A percentile compares a stretch with the other conserved stretches of the same genome.
phyloP scores from a whole-genome alignment of 2,888 invertebrate species.

The Heliconius ethilla region DNA sequence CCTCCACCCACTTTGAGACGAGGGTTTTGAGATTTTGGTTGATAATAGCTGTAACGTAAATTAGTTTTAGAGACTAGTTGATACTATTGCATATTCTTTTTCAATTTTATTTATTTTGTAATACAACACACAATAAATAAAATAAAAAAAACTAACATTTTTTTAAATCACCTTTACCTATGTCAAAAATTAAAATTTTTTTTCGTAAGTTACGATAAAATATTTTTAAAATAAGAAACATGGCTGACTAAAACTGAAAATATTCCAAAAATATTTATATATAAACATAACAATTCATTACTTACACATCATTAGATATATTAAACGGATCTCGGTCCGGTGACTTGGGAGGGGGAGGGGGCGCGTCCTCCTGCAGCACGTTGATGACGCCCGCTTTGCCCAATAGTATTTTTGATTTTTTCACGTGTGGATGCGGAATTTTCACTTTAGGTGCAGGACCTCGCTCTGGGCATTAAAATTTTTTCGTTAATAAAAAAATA shows the following conservation, averaged over 20 bases:
- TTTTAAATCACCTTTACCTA: too few relatives aligned
- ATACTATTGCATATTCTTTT: background rate
- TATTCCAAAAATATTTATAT: background rate
- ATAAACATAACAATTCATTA: conserved; percentile 37
- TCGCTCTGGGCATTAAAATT: conserved; percentile 77
- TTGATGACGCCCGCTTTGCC: conserved; percentile 98
- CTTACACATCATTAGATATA: conserved; percentile 97
- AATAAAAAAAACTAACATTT: too few relatives aligned
- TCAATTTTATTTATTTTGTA: too few relatives aligned
- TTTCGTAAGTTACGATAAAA: too few relatives aligned
- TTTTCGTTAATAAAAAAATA: too few relatives aligned
- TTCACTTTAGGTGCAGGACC: conserved; percentile 93
- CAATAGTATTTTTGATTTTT: conserved; percentile 94
- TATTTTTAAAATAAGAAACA: too few relatives aligned
- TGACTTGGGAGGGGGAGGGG: conserved; percentile 94
- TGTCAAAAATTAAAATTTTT: too few relatives aligned
- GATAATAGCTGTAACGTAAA: conserved; percentile 87
- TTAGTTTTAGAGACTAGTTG: background rate
- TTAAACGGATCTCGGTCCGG: conserved; percentile 98
- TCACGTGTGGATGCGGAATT: conserved; percentile 96
- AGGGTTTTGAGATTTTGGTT: conserved; percentile 92
- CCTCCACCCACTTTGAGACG: conserved; percentile 94
- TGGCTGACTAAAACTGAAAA: too few relatives aligned
- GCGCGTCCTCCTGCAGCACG: conserved; percentile 95
- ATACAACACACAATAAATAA: too few relatives aligned